These are phyloP conservation scores for Numida meleagris DNA, from an alignment of 2,113 vertebrate species.

Conservation along the genomic window DNA sequence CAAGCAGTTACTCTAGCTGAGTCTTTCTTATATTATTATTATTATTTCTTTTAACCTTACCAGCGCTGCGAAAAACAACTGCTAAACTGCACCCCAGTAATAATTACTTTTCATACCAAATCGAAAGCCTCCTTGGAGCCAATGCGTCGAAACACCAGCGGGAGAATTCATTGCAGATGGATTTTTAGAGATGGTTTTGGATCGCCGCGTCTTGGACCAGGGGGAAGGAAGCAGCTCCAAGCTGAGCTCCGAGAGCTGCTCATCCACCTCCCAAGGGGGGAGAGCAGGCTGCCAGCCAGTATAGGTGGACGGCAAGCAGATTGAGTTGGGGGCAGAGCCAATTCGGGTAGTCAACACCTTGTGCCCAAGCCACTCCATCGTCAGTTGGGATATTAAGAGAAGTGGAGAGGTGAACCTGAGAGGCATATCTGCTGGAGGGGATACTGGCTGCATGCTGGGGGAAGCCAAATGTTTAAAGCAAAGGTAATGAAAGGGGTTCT, in stretches of 20 bases:
- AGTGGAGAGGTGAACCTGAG: not conserved
- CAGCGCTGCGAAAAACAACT: conserved; percentile 69
- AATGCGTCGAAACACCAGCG: conserved; percentile 10
- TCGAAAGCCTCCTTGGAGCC: conserved; percentile 28
- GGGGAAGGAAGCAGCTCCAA: not conserved
- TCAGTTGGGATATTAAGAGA: not conserved
- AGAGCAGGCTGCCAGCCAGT: not conserved
- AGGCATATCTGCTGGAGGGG: fast-evolving
- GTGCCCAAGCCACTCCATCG: not conserved
- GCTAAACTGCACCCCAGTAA: conserved; percentile 67
- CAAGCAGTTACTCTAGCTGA: conserved; percentile 69
- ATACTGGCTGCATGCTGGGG: fast-evolving
- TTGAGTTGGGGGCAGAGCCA: fast-evolving
- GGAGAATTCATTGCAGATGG: not conserved
- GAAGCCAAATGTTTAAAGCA: not conserved
- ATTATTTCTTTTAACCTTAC: conserved; percentile 80
- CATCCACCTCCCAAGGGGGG: not conserved
- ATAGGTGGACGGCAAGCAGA: not conserved
- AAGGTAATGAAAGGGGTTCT: not conserved
- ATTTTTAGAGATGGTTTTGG: not conserved
- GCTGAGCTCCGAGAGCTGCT: fast-evolving
- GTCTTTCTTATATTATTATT: conserved; percentile 74
- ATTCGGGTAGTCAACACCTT: fast-evolving
- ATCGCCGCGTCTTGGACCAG: not conserved
- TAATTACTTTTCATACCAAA: conserved; percentile 69